Evolutionary conservation across 2,888 invertebrate genomes (phyloP).

Genomic region (Diarsia brunnea): DNA sequence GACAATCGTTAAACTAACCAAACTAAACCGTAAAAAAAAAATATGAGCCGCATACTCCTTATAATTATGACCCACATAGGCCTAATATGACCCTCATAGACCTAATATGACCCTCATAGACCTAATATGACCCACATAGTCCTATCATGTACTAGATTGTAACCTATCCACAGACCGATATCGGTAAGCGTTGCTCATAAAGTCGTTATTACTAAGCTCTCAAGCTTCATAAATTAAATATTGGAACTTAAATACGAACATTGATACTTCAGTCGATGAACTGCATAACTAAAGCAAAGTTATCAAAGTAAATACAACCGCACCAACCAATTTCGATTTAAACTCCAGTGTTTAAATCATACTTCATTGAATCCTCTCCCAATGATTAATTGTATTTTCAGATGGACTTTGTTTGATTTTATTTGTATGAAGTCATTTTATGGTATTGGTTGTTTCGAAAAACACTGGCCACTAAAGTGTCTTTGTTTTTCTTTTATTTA

Average conservation of each 20-base stretch:
- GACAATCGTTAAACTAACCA: no score
- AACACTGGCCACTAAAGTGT: background rate
- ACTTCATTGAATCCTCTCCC: background rate
- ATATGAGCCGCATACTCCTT: no score
- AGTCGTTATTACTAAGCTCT: background rate
- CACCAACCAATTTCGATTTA: conserved; percentile 33
- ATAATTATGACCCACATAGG: no score
- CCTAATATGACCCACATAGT: no score
- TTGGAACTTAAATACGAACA: conserved; percentile 2
- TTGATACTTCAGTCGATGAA: background rate
- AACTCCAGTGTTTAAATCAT: conserved; percentile 20
- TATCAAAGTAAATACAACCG: conserved; percentile 34
- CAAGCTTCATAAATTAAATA: background rate
- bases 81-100: no score
- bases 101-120: no score
- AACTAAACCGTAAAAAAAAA: no score
- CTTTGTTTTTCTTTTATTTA: background rate
- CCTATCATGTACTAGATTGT: background rate
- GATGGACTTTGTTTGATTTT: conserved; percentile 1
- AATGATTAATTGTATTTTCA: background rate
- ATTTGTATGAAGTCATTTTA: background rate
- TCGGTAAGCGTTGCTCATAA: background rate
- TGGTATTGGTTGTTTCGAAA: conserved; percentile 2
- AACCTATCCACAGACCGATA: background rate
- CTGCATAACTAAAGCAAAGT: conserved; percentile 25